phyloP scores from a whole-genome alignment of 2,797 vertebrate genomes.

The Caiman crocodilus region DNA sequence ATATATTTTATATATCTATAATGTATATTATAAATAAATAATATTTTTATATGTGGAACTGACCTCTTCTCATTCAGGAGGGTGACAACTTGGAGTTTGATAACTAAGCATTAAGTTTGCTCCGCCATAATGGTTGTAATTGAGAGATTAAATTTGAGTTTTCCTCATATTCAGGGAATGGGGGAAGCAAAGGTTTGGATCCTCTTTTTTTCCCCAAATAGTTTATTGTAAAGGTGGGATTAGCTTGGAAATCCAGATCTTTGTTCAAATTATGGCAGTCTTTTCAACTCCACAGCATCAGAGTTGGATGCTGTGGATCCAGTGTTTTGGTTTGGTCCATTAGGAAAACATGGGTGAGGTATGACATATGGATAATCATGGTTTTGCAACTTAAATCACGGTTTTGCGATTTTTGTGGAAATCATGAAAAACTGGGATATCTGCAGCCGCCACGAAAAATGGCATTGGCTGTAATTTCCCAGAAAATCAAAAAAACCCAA shows the following conservation, averaged over 20 bases:
- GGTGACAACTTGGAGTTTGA: neutral
- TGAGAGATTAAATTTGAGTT: neutral
- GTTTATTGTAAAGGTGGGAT: neutral
- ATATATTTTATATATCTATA: neutral
- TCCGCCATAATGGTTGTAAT: neutral
- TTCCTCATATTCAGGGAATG: too few species aligned
- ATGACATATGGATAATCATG: neutral
- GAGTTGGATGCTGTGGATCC: neutral
- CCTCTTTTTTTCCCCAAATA: neutral
- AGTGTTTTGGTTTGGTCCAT: neutral
- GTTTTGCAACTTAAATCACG: too few species aligned
- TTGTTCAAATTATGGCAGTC: neutral
- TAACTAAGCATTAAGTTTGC: neutral
- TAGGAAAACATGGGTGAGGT: neutral
- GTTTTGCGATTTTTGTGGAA: too few species aligned
- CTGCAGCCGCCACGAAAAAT: too few species aligned
- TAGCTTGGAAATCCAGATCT: neutral
- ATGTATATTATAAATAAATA: conserved; percentile 42
- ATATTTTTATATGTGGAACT: conserved; percentile 55
- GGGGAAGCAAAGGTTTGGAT: neutral
- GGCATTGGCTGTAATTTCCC: too few species aligned
- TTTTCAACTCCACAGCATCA: neutral
- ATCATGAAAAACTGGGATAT: too few species aligned
- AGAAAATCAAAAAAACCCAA: too few species aligned
- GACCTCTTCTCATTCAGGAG: conserved; percentile 2